Percentiles rank a stretch among this genome's conserved stretches.
phyloP scores from a whole-genome alignment of 2,888 invertebrate genomes.

The Meloe dianella region DNA sequence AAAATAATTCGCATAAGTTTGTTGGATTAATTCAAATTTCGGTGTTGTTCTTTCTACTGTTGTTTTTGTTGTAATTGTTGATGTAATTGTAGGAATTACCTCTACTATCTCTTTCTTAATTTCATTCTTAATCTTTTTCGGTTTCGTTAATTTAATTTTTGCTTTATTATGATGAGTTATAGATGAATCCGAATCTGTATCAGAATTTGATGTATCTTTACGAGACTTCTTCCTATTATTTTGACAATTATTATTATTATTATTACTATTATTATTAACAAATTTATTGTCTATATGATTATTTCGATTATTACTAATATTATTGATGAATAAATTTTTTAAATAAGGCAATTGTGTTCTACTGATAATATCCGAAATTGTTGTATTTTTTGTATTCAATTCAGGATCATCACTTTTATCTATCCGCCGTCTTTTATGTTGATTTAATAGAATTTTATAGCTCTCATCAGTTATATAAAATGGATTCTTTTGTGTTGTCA shows the following conservation, averaged over 20 bases:
- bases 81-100: conserved; percentile 4
- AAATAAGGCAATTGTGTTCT: conserved; percentile 58
- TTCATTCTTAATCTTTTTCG: conserved; percentile 31
- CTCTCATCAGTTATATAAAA: conserved; percentile 68
- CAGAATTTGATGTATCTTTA: conserved; percentile 51
- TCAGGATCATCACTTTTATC: conserved; percentile 76
- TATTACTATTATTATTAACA: conserved; percentile 20
- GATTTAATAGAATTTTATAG: conserved; percentile 71
- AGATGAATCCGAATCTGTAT: conserved; percentile 51
- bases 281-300: conserved; percentile 47
- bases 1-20: conserved; percentile 85
- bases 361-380: conserved; percentile 72
- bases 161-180: conserved; percentile 32
- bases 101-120: conserved; percentile 31
- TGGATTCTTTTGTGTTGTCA: conserved; percentile 56
- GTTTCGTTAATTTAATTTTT: conserved; percentile 31
- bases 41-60: conserved; percentile 43
- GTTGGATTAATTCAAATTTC: conserved; percentile 77
- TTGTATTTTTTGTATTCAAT: conserved; percentile 77
- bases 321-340: conserved; percentile 49
- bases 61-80: background rate
- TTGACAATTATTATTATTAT: background rate
- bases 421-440: conserved; percentile 70
- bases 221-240: conserved; percentile 29
- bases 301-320: conserved; percentile 26